These are phyloP conservation scores for Silurus glanis DNA, from an alignment of 2,113 vertebrate genomes.

Conservation along the genomic window DNA sequence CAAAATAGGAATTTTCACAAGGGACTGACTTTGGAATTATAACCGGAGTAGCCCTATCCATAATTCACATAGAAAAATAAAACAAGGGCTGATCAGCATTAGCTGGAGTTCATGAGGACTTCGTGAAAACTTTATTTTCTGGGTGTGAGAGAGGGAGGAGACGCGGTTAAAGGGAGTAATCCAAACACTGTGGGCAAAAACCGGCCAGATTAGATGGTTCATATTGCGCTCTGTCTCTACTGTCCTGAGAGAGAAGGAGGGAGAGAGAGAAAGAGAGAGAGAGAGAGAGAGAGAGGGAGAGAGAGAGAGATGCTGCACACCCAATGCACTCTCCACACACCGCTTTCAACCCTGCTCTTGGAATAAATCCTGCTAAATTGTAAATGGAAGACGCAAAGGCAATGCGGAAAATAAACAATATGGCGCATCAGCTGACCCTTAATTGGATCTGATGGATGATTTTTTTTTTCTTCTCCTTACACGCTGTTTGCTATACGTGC, in stretches of 20 bases:
- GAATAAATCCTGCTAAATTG: slow-evolving; percentile 53
- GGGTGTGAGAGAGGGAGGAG: slow-evolving; percentile 70
- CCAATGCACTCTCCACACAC: slow-evolving; percentile 51
- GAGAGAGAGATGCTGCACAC: slow-evolving; percentile 56
- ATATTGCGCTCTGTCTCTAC: slow-evolving; percentile 68
- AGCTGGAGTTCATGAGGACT: slow-evolving; percentile 33
- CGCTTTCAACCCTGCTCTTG: slow-evolving; percentile 42
- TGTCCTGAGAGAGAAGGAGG: slow-evolving; percentile 62
- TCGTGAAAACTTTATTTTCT: slow-evolving; percentile 40
- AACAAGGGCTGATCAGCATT: slow-evolving; percentile 31
- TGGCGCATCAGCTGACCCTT: slow-evolving; percentile 54
- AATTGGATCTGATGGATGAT: slow-evolving; percentile 54
- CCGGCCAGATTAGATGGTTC: slow-evolving; percentile 69
- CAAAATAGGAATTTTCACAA: slow-evolving; percentile 35
- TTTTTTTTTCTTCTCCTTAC: slow-evolving; percentile 51
- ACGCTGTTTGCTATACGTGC: slow-evolving; percentile 64
- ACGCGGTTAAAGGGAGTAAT: slow-evolving; percentile 75
- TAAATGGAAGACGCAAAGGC: slow-evolving; percentile 50
- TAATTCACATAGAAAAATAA: slow-evolving; percentile 27
- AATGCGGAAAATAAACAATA: slow-evolving; percentile 45
- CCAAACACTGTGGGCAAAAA: slow-evolving; percentile 68
- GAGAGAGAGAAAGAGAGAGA: slow-evolving; percentile 59
- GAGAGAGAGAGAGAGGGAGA: slow-evolving; percentile 56
- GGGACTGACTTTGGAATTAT: slow-evolving; percentile 29
- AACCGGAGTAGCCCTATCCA: slow-evolving; percentile 28